Evolutionary conservation across 2,888 invertebrate genomes (phyloP), one percentile per base, ranked within the genome.

Genomic region (Sinopyrophorus schimmeli): DNA sequence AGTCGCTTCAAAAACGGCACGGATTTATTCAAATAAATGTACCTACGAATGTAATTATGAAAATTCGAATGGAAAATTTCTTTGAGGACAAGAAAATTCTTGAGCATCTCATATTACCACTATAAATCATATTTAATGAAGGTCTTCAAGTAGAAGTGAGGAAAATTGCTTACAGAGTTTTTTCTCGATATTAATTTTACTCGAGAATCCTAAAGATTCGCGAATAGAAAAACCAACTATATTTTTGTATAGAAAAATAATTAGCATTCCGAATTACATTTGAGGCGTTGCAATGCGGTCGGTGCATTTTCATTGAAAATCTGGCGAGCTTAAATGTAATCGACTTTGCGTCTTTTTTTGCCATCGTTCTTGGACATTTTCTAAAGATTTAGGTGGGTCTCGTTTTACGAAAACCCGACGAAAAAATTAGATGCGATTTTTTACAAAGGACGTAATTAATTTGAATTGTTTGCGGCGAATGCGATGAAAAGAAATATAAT

Each of bases 61-160:
- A 39, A 28, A 39, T 39, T 27, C 15, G 30, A 28, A 39, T 18
- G 39, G 30, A 39, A 27, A 39, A 28, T 27, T 39, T 18, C 28
- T 39, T 14, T 39, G 18, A 27, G 18, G 20, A 24, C 10, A 14
- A 39, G 39, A 20, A 16, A 20, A 41, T 31, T 31, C 32, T 41
- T 24, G 16, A 18, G 32, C 30, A 41, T 41, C 31, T 32, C 23
- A 41, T 41, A 32, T 41, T 41, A 41, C 23, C 31, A 27, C 32
- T 24, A 32, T 32, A 41, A 41, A 41, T 41, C 31, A 31, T 31
- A 23, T 24, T 31, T 41, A 41, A 41, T 41, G 41, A 41, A 41
- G 24, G 24, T 24, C 24, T 41, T 41, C 24, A 35, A n/a, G 23
- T 35, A 16, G 24, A 35, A 35, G 24, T 35, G 35, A 14, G 35